These are phyloP conservation scores for Thalassaphorura encarpata DNA, from an alignment of 1,140 invertebrate genomes.

Conservation along the genomic window DNA sequence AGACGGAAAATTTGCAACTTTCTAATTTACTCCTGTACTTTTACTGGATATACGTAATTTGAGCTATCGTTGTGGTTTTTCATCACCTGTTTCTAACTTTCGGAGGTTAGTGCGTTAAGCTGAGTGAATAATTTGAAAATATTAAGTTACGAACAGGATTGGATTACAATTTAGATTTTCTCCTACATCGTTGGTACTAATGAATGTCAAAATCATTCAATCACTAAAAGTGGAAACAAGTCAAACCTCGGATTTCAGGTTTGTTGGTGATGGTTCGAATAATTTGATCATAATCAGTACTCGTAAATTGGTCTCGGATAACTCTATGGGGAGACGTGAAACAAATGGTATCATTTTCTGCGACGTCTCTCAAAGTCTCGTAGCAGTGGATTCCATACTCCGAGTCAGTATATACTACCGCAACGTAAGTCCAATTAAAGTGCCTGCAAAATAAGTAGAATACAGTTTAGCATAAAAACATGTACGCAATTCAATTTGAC, in stretches of 20 bases:
- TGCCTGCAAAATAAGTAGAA: conserved; percentile 35
- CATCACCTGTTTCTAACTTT: too few relatives aligned
- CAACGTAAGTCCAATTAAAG: conserved; percentile 48
- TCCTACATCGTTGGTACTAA: too few relatives aligned
- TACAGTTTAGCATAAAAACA: not conserved
- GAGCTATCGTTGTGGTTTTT: too few relatives aligned
- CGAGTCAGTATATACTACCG: conserved; percentile 49
- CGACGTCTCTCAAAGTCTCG: conserved; percentile 42
- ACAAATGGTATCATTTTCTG: conserved; percentile 44
- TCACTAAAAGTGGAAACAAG: too few relatives aligned
- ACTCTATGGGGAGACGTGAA: conserved; percentile 42
- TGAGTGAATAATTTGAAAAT: too few relatives aligned
- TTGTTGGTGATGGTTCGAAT: conserved; percentile 38
- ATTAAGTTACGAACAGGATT: not conserved
- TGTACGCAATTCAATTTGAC: not conserved
- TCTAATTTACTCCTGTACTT: too few relatives aligned
- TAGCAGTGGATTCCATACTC: conserved; percentile 47
- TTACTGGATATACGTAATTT: too few relatives aligned
- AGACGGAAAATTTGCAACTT: too few relatives aligned
- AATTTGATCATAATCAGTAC: conserved; percentile 42
- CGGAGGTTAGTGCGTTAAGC: too few relatives aligned
- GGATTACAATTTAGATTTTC: too few relatives aligned
- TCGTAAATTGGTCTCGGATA: conserved; percentile 39
- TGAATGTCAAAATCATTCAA: too few relatives aligned
- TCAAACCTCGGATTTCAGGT: conserved; percentile 28